A percentile compares a stretch with the other conserved stretches of the same genome.
phyloP scores from a whole-genome alignment of 2,113 vertebrate species.

The Datnioides undecimradiatus region DNA sequence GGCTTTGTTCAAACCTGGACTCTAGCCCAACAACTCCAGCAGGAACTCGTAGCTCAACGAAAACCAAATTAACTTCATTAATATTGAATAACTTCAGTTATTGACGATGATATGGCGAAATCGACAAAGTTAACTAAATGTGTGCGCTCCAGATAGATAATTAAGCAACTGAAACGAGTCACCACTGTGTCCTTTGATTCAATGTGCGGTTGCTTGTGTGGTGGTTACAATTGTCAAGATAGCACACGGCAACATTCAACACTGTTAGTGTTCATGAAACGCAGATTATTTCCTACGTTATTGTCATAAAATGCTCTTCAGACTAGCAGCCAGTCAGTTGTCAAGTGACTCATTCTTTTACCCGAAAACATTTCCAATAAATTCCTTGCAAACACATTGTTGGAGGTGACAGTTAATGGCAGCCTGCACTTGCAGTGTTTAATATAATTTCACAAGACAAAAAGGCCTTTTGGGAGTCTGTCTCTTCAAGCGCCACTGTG shows the following conservation, averaged over 20 bases:
- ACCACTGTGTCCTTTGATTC: no score
- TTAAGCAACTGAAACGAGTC: no score
- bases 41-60: no score
- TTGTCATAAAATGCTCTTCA: constrained; percentile 34
- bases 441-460: constrained; percentile 20
- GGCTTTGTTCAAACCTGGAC: no score
- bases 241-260: neutral
- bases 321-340: constrained; percentile 12
- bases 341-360: constrained; percentile 35
- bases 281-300: constrained; percentile 13
- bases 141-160: no score
- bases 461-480: neutral
- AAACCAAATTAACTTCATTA: no score
- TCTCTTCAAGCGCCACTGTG: neutral
- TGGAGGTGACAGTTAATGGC: constrained; percentile 19
- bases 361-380: constrained; percentile 35
- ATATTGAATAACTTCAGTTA: no score
- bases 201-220: no score
- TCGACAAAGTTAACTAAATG: no score
- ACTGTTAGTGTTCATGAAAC: constrained; percentile 2
- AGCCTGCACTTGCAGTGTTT: constrained; percentile 24
- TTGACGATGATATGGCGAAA: no score
- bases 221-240: neutral
- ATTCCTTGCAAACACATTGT: neutral
- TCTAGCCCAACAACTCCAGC: no score